Evolutionary conservation across 2,797 vertebrate species (phyloP).

Genomic region (Arrhamphus sclerolepis): DNA sequence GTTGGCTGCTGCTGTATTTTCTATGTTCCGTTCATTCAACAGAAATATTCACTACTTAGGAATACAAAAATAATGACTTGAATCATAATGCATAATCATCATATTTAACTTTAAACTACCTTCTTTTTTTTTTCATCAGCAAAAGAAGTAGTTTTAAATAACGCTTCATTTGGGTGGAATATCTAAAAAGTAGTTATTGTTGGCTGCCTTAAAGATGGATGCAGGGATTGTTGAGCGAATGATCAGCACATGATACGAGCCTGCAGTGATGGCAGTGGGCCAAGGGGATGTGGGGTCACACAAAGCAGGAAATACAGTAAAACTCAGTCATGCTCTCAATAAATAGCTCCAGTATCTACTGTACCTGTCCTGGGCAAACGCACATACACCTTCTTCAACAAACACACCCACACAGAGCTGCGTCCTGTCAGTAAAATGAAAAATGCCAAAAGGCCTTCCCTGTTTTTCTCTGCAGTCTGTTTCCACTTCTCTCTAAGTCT

Average conservation of each 20-base stretch:
- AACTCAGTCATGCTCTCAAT: constrained; percentile 36
- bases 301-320: constrained; percentile 42
- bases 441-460: constrained; percentile 20
- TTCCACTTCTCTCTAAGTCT: constrained; percentile 21
- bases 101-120: background rate
- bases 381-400: constrained; percentile 34
- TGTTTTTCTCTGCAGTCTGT: constrained; percentile 12
- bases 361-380: constrained; percentile 52
- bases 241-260: constrained; percentile 57
- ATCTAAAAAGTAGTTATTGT: constrained; percentile 10
- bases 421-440: constrained; percentile 12
- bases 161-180: background rate
- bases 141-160: constrained; percentile 2
- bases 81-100: background rate
- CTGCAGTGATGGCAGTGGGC: constrained; percentile 54
- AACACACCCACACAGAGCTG: constrained; percentile 53
- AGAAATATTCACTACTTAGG: background rate
- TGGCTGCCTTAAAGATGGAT: constrained; percentile 27
- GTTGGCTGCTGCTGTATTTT: background rate
- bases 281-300: constrained; percentile 50
- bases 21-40: background rate
- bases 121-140: constrained; percentile 1
- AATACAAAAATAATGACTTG: background rate
- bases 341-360: constrained; percentile 31
- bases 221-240: constrained; percentile 34